Percentiles rank a stretch among this genome's conserved stretches.
Conservation (phyloP, 2,888 invertebrate species). For the Disparrhopalites patrizii region DNA sequence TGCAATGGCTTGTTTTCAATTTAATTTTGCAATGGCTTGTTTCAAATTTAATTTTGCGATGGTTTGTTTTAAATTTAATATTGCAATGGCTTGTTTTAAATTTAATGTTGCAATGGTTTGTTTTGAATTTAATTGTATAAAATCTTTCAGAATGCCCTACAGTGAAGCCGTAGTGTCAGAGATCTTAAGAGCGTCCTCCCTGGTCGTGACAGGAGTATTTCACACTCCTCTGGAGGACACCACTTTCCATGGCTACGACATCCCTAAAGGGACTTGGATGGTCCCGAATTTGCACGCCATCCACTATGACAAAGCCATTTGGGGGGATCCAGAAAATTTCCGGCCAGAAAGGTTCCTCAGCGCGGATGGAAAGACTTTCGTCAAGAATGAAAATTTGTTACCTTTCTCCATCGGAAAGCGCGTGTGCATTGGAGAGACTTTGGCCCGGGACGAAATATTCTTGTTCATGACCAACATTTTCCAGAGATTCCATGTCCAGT, state of each 20-base stretch:
- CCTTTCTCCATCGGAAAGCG: constrained; percentile 19
- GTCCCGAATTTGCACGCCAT: constrained; percentile 12
- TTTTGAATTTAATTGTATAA: too few relatives aligned
- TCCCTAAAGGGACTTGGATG: constrained; percentile 6
- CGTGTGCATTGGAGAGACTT: constrained; percentile 8
- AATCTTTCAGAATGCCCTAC: constrained; percentile 22
- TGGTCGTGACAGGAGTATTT: constrained; percentile 5
- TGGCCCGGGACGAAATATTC: constrained; percentile 4
- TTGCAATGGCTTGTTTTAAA: too few relatives aligned
- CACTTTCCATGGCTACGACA: constrained; percentile 5
- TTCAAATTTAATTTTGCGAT: not conserved
- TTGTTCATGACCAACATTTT: constrained; percentile 5
- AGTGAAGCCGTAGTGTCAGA: constrained; percentile 8
- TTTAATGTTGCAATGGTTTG: too few relatives aligned
- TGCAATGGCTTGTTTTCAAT: too few relatives aligned
- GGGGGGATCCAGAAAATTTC: constrained; percentile 38
- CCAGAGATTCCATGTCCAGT: not conserved
- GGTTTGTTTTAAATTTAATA: not conserved
- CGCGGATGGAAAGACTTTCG: constrained; percentile 13
- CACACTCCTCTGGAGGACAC: constrained; percentile 10
- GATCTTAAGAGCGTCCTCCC: constrained; percentile 15
- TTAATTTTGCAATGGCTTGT: too few relatives aligned
- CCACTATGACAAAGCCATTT: constrained; percentile 29
- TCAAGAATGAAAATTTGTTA: constrained; percentile 13
- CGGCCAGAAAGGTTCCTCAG: constrained; percentile 39